Base-by-base conservation (phyloP, 2,888 invertebrate species). In the Melanostoma mellinum region DNA sequence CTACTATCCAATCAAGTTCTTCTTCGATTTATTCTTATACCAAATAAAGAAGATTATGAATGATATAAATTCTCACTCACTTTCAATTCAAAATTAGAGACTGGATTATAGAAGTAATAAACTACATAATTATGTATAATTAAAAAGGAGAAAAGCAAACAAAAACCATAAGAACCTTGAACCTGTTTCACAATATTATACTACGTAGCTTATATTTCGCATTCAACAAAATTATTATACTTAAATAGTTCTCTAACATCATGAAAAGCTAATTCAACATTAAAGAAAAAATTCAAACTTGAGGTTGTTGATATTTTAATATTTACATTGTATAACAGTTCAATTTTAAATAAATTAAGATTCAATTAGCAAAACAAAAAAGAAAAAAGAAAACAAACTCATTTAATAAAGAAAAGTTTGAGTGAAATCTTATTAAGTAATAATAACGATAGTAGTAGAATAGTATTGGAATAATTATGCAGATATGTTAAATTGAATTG, bases 241-340 rank as follows among this genome's bases (percentile, higher is more conserved):
- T 35, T 65, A 44, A 72, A 36, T 35, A 61, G 36, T 20, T 61
- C 38, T 30, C 9, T 6, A 72, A 58, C 20, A 63, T 4, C 20
- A 20, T 20, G 20, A 20, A 76, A 55, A 55, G 32, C 4, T 40
- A 35, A 46, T 46, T 46, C 10, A 55, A 65, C 20, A 74, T 58
- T 20, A 20, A 20, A 20, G 20, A 20, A 9, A 10, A 63, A 77
- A 67, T 4, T 46, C 32, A 75, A 79, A 84, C 74, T 84, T 84
- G 79, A 79, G 84, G 84, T 84, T 84, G 84, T 84, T 84, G 42
- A 84, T 84, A 79, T 71, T 79, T 75, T 79, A 84, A 67, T 79
- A 75, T 69, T 65, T 79, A 79, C 63, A 75, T 79, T 79, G 60
- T 71, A 69, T 81, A 75, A 75, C 74, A 60, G 71, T 82, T 82